Conservation (phyloP, 2,888 invertebrate genomes). For the Drosophila stalkeri region DNA sequence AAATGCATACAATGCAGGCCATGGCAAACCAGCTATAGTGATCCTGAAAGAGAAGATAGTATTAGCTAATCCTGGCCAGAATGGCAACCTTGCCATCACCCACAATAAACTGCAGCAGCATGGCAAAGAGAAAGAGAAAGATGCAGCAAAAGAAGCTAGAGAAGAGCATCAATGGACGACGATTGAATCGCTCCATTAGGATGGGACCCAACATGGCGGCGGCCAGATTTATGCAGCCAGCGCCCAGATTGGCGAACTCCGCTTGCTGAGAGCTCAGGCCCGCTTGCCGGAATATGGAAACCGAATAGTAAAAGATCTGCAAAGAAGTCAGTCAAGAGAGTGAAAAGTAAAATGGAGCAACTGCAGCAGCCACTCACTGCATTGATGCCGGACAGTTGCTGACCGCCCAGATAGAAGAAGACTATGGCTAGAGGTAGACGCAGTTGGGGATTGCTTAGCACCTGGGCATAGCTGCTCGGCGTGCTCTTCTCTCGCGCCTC, state of each 20-base stretch:
- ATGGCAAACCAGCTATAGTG: slow-evolving; percentile 89
- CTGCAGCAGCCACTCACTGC: slow-evolving; percentile 87
- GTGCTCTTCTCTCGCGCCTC: slow-evolving; percentile 84
- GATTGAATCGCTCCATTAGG: slow-evolving; percentile 88
- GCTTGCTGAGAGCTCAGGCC: slow-evolving; percentile 87
- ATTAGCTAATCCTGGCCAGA: neutral
- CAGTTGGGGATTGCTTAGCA: slow-evolving; percentile 87
- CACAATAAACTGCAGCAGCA: slow-evolving; percentile 88
- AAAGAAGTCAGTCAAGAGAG: neutral
- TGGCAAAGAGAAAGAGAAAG: slow-evolving; percentile 88
- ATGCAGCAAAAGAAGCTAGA: slow-evolving; percentile 87
- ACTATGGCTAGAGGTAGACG: slow-evolving; percentile 91
- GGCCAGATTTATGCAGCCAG: slow-evolving; percentile 89
- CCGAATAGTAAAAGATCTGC: slow-evolving; percentile 92
- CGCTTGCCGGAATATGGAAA: slow-evolving; percentile 90
- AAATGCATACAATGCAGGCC: slow-evolving; percentile 89
- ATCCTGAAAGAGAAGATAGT: slow-evolving; percentile 84
- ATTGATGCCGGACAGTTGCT: slow-evolving; percentile 96
- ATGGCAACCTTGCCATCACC: slow-evolving; percentile 72
- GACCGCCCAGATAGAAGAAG: slow-evolving; percentile 90
- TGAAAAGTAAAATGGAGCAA: neutral
- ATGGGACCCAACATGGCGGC: slow-evolving; percentile 89
- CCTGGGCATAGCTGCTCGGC: slow-evolving; percentile 87
- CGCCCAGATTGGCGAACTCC: slow-evolving; percentile 91
- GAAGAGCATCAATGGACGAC: slow-evolving; percentile 89